A percentile compares a stretch with the other conserved stretches of the same genome.
Conservation (phyloP, 2,113 vertebrate species). For the Percina caprodes region DNA sequence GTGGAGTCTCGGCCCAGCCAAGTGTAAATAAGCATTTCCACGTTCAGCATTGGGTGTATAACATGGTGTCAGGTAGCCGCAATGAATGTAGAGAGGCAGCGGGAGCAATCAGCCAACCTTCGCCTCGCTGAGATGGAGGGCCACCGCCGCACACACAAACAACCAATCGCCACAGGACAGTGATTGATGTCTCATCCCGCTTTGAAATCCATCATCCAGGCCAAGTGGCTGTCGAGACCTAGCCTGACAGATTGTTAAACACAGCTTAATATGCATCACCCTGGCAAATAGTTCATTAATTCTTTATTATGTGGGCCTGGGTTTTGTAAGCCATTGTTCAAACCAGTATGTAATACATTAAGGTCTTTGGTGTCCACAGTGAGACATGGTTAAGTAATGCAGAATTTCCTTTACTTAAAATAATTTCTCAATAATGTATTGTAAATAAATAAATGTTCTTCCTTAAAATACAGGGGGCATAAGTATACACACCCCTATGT, state of each 20-base stretch:
- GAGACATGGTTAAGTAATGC: constrained; percentile 5
- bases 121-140: constrained; percentile 91
- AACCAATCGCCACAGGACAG: constrained; percentile 90
- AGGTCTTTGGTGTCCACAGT: constrained; percentile 3
- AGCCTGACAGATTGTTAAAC: constrained; percentile 88
- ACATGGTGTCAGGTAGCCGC: constrained; percentile 85
- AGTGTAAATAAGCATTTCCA: constrained; percentile 86
- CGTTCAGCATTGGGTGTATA: constrained; percentile 83
- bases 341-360: constrained; percentile 47
- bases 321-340: constrained; percentile 82
- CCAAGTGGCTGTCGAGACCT: constrained; percentile 86
- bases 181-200: constrained; percentile 90
- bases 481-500: no score
- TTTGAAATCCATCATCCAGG: constrained; percentile 92
- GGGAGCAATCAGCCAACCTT: constrained; percentile 92
- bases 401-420: constrained; percentile 2
- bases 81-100: constrained; percentile 86
- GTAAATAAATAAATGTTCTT: no score
- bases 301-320: constrained; percentile 85
- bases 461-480: no score
- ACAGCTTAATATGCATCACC: constrained; percentile 89
- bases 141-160: constrained; percentile 90
- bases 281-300: constrained; percentile 93
- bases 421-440: background rate
- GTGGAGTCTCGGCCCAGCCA: constrained; percentile 76